Evolutionary conservation across 2,113 vertebrate species (phyloP), one percentile per base, ranked within the genome.

Genomic region (Sturnus vulgaris): DNA sequence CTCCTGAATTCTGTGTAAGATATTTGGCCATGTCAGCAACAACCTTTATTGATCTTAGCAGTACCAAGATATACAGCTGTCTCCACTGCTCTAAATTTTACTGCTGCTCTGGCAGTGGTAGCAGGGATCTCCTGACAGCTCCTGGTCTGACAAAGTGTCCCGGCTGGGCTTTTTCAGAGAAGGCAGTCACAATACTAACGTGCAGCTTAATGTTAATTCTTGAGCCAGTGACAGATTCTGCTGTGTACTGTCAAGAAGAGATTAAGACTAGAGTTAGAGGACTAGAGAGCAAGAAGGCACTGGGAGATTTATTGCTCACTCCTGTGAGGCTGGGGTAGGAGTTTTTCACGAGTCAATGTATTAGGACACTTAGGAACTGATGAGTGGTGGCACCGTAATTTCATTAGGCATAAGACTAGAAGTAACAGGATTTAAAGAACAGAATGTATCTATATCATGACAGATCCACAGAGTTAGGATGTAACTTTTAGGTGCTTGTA

Each of bases 181-280:
- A 86, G 87, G 87, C 52, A 76, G 46, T 53, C 84, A 64, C 42
- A 31, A 30, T 8, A 23, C 53, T 71, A 64, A 82, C 22, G 1
- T 20, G 31, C 75, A 44, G 16, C 11, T 86, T 59, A 33, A 75
- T 56, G 61, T 60, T 91, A 84, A 75, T 94, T 96, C 65, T 71
- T 46, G 18, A 86, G 77, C 49, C 69, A 39, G 37, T 89, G 90
- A 68, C 65, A 94, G 42, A 76, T 85, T 52, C 31, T 89, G 47
- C 61, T 90, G 24, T 76, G n/a, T n/a, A 8, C 52, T 89, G 77
- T 79, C 92, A 82, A 2, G 5, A 39, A 52, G 16, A 87, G 65
- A 89, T 91, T 95, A 95, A 92, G 69, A 64, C 61, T 71, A 57
- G 90, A 94, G 57, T 91, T 87, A 92, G 35, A 57, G 49, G 19